Conservation (phyloP, 2,113 vertebrate genomes). For the Saccopteryx leptura region DNA sequence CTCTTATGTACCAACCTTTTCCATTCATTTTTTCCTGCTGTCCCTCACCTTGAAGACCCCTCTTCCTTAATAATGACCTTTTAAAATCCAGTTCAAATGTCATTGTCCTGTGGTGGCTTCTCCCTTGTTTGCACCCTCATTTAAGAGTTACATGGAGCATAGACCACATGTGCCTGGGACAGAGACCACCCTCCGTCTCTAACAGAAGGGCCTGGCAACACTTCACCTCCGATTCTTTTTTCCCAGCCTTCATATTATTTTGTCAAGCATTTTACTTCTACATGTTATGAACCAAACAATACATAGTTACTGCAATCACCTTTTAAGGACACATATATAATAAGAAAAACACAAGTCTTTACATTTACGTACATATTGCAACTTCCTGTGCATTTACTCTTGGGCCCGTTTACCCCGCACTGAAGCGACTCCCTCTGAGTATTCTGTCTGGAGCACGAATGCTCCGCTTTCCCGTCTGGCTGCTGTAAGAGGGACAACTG, state of each 20-base stretch:
- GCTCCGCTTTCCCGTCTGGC: neutral
- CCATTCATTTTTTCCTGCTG: neutral
- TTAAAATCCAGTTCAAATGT: neutral
- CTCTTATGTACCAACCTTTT: neutral
- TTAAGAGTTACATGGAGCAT: neutral
- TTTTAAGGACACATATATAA: neutral
- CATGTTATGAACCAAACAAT: neutral
- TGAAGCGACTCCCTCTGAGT: neutral
- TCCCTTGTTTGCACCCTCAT: neutral
- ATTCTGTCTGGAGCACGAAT: neutral
- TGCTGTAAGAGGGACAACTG: neutral
- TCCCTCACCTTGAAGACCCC: neutral
- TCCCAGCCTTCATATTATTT: neutral
- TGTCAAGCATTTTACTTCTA: neutral
- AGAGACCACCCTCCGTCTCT: neutral
- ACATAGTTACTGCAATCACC: neutral
- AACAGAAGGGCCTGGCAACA: neutral
- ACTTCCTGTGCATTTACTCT: neutral
- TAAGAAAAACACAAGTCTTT: neutral
- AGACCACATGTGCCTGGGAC: neutral
- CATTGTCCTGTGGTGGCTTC: no score
- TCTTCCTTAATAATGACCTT: neutral
- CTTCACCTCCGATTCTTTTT: neutral
- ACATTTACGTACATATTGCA: neutral
- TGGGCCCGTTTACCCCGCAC: neutral